Evolutionary conservation across 2,797 vertebrate species (phyloP), one percentile per base, ranked within the genome.

Genomic region (Pseudopleuronectes americanus): DNA sequence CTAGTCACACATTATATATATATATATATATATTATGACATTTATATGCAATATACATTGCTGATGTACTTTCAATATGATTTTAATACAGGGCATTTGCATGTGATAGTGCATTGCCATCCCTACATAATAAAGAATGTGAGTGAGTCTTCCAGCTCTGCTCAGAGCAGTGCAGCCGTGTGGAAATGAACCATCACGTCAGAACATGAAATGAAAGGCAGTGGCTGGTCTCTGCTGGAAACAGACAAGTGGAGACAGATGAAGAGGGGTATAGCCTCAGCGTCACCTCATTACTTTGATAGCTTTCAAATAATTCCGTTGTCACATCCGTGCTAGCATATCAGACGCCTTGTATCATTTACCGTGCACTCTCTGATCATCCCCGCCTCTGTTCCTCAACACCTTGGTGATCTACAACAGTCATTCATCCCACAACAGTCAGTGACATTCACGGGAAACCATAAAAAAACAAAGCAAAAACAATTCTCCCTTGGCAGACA

Each of bases 241-340:
- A 73, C 63, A 64, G 33, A 80, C 77, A 86, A 86, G 88, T 80
- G 64, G 64, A 87, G 75, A 84, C 77, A 74, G 80, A 89, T 56
- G 64, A 22, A n/a, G 24, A 19, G 13, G 64, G 41, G 24, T 28
- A 38, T 3, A 26, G 24, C 38, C 64, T 56, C 53, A 6, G 64
- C 31, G 52, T 65, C 64, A 73, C 65, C 69, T 78, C 76, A 76
- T 85, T 74, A 73, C 63, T 73, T 47, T 73, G 59, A 80, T 71
- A 55, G 71, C 59, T 77, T 72, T 71, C 33, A 53, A 49, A 65
- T 85, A 68, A 80, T 81, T 77, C 56, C 68, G 24, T 24, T 57
- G 77, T 74, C 78, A 83, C 75, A 73, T 66, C 64, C 14, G n/a
- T 22, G 41, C 48, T 61, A 64, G 73, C 81, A 83, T 83, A 87